Percentiles rank a stretch among this genome's conserved stretches.
These are phyloP conservation scores for Calliscelio sp. DNA, from an alignment of 2,888 invertebrate genomes.

Conservation along the genomic window DNA sequence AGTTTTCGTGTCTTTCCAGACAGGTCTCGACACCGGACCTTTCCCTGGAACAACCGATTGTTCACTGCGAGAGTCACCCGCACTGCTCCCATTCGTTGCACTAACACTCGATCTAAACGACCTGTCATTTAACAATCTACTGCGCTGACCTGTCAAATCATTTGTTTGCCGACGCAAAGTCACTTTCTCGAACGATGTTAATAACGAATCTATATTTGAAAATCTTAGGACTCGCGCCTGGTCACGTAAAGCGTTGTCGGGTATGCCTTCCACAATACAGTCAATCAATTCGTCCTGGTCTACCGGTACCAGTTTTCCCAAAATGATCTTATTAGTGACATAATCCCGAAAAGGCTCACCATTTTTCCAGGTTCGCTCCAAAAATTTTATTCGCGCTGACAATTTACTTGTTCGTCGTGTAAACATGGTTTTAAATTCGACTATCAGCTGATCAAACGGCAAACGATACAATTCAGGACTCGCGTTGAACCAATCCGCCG, in stretches of 20 bases:
- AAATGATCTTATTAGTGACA: neutral
- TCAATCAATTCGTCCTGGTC: neutral
- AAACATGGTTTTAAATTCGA: neutral
- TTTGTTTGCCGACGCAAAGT: neutral
- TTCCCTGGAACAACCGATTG: neutral
- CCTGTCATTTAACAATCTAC: no score
- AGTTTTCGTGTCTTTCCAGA: neutral
- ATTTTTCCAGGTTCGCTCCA: neutral
- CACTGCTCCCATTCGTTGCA: neutral
- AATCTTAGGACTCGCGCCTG: neutral
- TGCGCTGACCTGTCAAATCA: neutral
- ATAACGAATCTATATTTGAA: neutral
- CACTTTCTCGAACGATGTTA: constrained; percentile 4
- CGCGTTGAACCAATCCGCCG: constrained; percentile 13
- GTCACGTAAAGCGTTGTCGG: neutral
- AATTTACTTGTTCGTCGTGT: neutral
- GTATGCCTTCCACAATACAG: neutral
- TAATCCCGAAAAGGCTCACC: constrained; percentile 5
- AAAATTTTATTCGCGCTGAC: neutral
- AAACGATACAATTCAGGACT: constrained; percentile 2
- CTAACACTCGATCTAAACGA: neutral
- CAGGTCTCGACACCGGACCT: neutral
- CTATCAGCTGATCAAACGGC: neutral
- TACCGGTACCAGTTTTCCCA: neutral
- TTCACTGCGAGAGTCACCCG: constrained; percentile 18